Conservation (phyloP, 1,140 invertebrate genomes). For the Brachionus paranguensis region DNA sequence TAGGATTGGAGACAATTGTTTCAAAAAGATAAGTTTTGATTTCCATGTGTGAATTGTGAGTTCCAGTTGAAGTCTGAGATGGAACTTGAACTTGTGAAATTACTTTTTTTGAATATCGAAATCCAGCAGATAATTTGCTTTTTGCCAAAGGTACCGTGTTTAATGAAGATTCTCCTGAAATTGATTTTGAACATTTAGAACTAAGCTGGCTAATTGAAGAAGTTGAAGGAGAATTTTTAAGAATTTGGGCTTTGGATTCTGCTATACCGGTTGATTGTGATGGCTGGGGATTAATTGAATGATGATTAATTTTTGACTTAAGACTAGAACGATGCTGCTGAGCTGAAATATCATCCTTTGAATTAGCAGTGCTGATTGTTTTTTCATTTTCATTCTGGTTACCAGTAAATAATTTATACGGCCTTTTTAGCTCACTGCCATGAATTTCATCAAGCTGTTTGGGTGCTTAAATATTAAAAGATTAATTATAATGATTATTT, state of each 20-base stretch:
- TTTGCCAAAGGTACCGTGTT: neutral
- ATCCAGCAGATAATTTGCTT: constrained; percentile 27
- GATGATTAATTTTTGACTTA: constrained; percentile 19
- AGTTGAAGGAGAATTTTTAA: neutral
- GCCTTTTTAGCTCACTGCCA: neutral
- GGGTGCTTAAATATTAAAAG: neutral
- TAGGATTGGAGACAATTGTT: constrained; percentile 61
- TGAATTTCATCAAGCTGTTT: neutral
- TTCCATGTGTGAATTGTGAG: neutral
- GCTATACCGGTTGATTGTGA: neutral
- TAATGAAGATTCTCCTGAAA: neutral
- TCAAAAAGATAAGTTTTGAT: constrained; percentile 74
- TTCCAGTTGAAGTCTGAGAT: constrained; percentile 42
- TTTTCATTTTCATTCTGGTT: neutral
- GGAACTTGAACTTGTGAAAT: constrained; percentile 41
- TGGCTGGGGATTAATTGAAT: constrained; percentile 18
- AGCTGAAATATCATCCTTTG: neutral
- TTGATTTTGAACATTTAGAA: neutral
- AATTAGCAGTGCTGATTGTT: neutral
- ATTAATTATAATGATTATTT: neutral
- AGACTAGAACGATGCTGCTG: neutral
- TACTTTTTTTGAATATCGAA: constrained; percentile 3
- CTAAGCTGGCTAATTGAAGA: neutral
- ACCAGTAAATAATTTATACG: neutral
- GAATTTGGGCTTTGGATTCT: neutral